These are phyloP conservation scores for Leucoraja ocellata DNA, from an alignment of 2,797 vertebrate species.

Conservation along the genomic window DNA sequence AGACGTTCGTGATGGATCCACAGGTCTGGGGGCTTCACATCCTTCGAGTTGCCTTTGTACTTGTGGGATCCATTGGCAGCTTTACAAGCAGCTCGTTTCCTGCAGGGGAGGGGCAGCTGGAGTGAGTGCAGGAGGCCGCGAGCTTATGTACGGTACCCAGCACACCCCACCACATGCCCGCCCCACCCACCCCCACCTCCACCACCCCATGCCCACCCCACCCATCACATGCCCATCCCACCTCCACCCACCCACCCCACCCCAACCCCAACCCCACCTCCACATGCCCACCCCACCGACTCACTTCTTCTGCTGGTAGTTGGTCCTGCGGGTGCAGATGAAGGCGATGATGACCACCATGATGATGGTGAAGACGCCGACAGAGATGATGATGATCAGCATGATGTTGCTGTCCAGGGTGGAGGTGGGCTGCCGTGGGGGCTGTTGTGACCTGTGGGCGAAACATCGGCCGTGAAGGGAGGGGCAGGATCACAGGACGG, in stretches of 20 bases:
- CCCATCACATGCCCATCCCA: too few relatives aligned
- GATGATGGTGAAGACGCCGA: conserved; percentile 86
- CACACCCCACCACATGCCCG: too few relatives aligned
- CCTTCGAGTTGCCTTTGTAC: conserved; percentile 94
- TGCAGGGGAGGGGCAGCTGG: conserved; percentile 47
- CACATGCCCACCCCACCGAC: conserved; percentile 31
- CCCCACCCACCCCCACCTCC: too few relatives aligned
- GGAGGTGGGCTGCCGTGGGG: conserved; percentile 65
- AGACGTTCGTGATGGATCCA: conserved; percentile 97
- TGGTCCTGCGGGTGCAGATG: conserved; percentile 85
- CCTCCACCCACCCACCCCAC: too few relatives aligned
- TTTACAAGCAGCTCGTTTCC: conserved; percentile 91
- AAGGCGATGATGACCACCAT: conserved; percentile 86
- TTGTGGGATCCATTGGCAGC: conserved; percentile 92
- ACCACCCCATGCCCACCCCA: too few relatives aligned
- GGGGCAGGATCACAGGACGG: too few relatives aligned
- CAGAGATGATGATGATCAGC: conserved; percentile 85
- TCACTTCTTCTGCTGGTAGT: conserved; percentile 95
- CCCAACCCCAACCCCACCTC: too few relatives aligned
- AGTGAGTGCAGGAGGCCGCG: background rate
- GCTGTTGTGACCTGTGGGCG: conserved; percentile 69
- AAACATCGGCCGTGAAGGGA: background rate
- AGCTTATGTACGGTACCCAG: too few relatives aligned
- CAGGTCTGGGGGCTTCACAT: conserved; percentile 92
- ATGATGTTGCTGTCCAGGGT: conserved; percentile 75